A percentile compares a stretch with the other conserved stretches of the same genome.
phyloP scores from a whole-genome alignment of 64 coral and sea anemone species.

The Montipora sp. region DNA sequence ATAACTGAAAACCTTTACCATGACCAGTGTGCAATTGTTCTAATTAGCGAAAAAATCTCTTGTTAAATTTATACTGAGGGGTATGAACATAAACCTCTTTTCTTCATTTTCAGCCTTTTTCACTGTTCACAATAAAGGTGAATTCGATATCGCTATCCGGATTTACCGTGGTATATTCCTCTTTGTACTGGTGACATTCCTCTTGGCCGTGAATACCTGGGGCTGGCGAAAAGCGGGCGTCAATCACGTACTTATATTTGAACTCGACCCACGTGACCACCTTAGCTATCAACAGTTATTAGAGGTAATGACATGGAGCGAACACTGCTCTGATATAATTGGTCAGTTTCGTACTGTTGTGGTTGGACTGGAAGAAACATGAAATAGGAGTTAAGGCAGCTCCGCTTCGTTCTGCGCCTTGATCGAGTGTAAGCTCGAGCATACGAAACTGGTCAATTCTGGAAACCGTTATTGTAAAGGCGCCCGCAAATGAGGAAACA shows the following conservation, averaged over 20 bases:
- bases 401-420: too few relatives aligned
- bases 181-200: constrained; percentile 85
- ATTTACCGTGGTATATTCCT: constrained; percentile 93
- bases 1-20: too few relatives aligned
- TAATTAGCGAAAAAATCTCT: too few relatives aligned
- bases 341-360: not conserved
- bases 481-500: too few relatives aligned
- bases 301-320: constrained; percentile 60
- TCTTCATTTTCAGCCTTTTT: constrained; percentile 56
- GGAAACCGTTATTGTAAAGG: too few relatives aligned
- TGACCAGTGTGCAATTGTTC: too few relatives aligned
- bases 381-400: too few relatives aligned
- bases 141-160: constrained; percentile 80
- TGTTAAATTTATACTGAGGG: too few relatives aligned
- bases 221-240: constrained; percentile 95
- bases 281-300: constrained; percentile 94
- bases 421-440: too few relatives aligned
- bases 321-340: not conserved
- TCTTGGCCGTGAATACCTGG: constrained; percentile 92
- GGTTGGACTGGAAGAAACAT: too few relatives aligned
- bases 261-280: constrained; percentile 93
- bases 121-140: constrained; percentile 57
- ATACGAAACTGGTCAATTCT: too few relatives aligned
- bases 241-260: constrained; percentile 98
- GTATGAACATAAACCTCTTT: not conserved